Percentiles rank a stretch among this genome's conserved stretches.
Conservation (phyloP, 2,113 vertebrate genomes). For the Dascyllus trimaculatus region DNA sequence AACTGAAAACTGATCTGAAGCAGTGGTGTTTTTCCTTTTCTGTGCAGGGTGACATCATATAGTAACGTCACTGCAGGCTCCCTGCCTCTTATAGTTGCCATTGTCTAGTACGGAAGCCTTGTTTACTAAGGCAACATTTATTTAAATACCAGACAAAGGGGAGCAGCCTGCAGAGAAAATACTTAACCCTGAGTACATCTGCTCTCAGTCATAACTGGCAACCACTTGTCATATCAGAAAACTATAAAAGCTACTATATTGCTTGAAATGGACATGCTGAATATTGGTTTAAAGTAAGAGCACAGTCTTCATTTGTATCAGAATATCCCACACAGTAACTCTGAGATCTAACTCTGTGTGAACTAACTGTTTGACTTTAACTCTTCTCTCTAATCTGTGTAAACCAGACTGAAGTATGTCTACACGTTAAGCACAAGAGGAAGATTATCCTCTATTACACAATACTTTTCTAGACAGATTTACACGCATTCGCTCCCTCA, state of each 20-base stretch:
- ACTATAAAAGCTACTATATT: conserved; percentile 1
- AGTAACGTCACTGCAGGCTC: conserved; percentile 11
- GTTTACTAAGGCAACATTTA: conserved; percentile 39
- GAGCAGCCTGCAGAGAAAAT: neutral
- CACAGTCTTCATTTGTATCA: neutral
- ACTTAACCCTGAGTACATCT: conserved; percentile 20
- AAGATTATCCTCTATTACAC: conserved; percentile 31
- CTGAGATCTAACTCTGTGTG: neutral
- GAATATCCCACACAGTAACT: neutral
- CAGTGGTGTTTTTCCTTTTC: neutral
- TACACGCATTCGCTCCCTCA: neutral
- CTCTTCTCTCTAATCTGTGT: conserved; percentile 6
- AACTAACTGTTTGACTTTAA: neutral
- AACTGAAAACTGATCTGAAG: conserved; percentile 13
- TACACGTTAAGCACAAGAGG: conserved; percentile 3
- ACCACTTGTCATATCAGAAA: conserved; percentile 16
- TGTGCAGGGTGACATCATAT: conserved; percentile 43
- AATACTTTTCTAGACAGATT: conserved; percentile 46
- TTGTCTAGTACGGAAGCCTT: conserved; percentile 26
- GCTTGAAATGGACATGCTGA: neutral
- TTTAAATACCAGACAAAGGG: conserved; percentile 28
- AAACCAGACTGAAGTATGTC: conserved; percentile 13
- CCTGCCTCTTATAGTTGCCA: conserved; percentile 20
- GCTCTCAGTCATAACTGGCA: neutral
- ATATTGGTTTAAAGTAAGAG: neutral